Evolutionary conservation across 2,113 vertebrate species (phyloP), one percentile per base, ranked within the genome.

Genomic region (Leptocoma aspasia): DNA sequence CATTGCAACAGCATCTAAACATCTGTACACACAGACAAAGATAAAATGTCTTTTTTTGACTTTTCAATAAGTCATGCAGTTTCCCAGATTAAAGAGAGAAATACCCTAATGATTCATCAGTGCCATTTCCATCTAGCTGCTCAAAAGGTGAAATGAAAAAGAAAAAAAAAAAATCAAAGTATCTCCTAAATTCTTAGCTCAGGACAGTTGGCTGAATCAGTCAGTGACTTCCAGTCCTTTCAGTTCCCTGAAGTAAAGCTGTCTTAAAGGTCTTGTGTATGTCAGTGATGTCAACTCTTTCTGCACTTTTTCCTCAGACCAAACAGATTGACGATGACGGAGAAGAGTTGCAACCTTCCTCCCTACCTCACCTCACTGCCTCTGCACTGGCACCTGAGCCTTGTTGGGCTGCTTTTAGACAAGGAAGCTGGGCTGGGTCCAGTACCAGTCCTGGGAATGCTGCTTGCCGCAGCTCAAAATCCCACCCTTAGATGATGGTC

Each of bases 81-180:
- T 92, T 92, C 70, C 19, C 31, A 75, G 70, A 87, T 68, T 91
- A 85, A 82, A 47, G 49, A 76, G 12, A 1, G 2, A 91, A 90
- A 79, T 87, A 89, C 50, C 26, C 59, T 86, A 86, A 75, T 91
- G 93, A 94, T 79, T 94, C 85, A 92, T 37, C 49, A 44, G 22
- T 33, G 60, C 33, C 49, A 41, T 75, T 91, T 76, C 75, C 85
- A 44, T 82, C 47, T 52, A 76, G 19, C 31, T 76, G 53, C 44
- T 91, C 57, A 87, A 83, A 91, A 95, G 47, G 35, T 66, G 56
- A 75, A 82, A 89, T 64, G n/a, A 64, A 86, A 73, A 79, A 66
- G 11, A 41, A 47, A 50, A 75, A 69, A 69, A 39, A 35, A 81
- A 28, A 53, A 68, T 47, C 42, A 47, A 93, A 93, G 66, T 33